These are phyloP conservation scores for Pungitius pungitius DNA, from an alignment of 2,113 vertebrate genomes.

Conservation along the genomic window DNA sequence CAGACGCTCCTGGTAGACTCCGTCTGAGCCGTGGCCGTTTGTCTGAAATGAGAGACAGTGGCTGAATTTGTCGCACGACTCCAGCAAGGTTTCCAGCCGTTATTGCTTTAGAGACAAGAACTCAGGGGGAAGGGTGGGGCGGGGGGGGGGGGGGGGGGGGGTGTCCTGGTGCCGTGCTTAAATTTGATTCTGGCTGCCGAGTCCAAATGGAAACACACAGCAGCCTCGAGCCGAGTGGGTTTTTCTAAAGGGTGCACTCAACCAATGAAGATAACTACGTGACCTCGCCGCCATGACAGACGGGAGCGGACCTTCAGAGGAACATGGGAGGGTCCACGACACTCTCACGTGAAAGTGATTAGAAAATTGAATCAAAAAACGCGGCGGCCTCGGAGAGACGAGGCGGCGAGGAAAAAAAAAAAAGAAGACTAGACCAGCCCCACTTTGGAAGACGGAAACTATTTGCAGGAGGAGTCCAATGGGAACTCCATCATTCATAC, in stretches of 20 bases:
- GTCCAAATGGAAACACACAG: conserved; percentile 16
- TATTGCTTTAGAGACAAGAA: background rate
- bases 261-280: background rate
- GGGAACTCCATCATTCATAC: conserved; percentile 50
- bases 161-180: background rate
- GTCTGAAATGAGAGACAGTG: conserved; percentile 81
- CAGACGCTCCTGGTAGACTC: conserved; percentile 90
- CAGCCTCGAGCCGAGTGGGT: conserved; percentile 4
- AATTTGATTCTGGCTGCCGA: background rate
- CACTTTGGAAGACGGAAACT: conserved; percentile 53
- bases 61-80: background rate
- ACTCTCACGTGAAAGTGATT: conserved; percentile 54
- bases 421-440: background rate
- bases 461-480: conserved; percentile 51
- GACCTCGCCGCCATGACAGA: conserved; percentile 11
- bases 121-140: background rate
- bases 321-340: conserved; percentile 41
- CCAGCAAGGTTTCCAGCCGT: background rate
- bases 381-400: conserved; percentile 15
- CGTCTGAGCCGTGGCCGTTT: conserved; percentile 87
- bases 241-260: conserved; percentile 1
- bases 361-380: conserved; percentile 60
- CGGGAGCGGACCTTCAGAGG: conserved; percentile 5
- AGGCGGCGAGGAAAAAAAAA: conserved; percentile 35
- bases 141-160: background rate